phyloP scores from a whole-genome alignment of 2,888 invertebrate genomes.

The Synanthedon vespiformis region DNA sequence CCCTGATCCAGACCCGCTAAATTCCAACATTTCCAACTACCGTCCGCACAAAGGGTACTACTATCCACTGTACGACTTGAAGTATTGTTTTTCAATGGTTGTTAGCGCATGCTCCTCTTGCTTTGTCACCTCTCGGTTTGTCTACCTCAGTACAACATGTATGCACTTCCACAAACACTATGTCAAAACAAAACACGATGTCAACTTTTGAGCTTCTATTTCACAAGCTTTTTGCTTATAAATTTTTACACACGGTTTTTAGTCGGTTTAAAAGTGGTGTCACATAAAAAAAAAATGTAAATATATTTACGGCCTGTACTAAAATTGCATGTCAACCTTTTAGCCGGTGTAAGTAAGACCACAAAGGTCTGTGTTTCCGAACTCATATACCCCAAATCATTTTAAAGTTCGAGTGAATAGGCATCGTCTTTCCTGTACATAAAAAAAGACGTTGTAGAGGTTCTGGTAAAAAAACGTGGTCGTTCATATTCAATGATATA shows the following conservation, averaged over 20 bases:
- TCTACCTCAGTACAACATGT: neutral
- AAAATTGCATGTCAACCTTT: too few relatives aligned
- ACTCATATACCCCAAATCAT: too few relatives aligned
- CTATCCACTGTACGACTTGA: neutral
- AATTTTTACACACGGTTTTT: neutral
- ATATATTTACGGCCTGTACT: too few relatives aligned
- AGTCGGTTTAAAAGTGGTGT: neutral
- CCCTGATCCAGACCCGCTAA: too few relatives aligned
- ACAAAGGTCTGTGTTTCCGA: too few relatives aligned
- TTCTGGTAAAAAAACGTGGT: too few relatives aligned
- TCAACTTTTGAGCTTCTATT: neutral
- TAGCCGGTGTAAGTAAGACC: too few relatives aligned
- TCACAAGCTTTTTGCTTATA: conserved; percentile 6
- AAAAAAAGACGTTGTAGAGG: too few relatives aligned
- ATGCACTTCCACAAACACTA: conserved; percentile 5
- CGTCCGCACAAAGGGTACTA: neutral
- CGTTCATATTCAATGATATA: too few relatives aligned
- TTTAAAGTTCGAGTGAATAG: too few relatives aligned
- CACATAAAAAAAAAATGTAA: neutral
- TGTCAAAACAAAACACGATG: neutral
- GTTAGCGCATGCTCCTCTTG: conserved; percentile 65
- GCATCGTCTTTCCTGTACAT: too few relatives aligned
- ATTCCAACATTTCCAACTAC: too few relatives aligned
- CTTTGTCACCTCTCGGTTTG: conserved; percentile 32
- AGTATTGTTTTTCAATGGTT: conserved; percentile 38